Conservation (phyloP, 2,888 invertebrate species). For the Hypselothyrea guttata region DNA sequence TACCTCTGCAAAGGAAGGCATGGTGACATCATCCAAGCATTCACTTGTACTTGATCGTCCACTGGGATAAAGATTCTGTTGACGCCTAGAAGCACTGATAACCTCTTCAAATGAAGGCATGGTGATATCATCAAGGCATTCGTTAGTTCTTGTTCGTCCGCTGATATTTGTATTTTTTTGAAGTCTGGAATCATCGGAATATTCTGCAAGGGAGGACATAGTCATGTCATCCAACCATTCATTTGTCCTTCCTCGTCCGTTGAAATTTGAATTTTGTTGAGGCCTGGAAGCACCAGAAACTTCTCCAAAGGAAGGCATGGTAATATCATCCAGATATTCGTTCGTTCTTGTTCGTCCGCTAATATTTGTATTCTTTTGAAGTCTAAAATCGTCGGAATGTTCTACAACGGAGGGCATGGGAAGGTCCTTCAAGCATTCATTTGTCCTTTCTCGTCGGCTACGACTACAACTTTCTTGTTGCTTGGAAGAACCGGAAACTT, state of each 20-base stretch:
- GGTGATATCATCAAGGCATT: constrained; percentile 14
- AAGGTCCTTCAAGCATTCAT: no score
- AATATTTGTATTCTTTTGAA: background rate
- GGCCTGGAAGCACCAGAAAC: background rate
- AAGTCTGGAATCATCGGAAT: no score
- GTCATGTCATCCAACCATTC: background rate
- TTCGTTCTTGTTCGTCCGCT: no score
- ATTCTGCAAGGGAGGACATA: background rate
- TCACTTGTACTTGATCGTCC: no score
- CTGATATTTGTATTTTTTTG: no score
- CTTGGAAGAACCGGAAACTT: constrained; percentile 7
- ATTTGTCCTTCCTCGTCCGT: no score
- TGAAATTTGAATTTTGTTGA: background rate
- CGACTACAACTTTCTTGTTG: no score
- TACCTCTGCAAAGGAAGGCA: no score
- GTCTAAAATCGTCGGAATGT: background rate
- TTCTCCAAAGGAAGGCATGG: constrained; percentile 2
- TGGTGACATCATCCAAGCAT: no score
- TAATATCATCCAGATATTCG: background rate
- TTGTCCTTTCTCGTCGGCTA: no score
- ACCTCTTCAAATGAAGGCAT: constrained; percentile 18
- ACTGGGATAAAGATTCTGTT: no score
- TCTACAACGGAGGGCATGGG: constrained; percentile 2
- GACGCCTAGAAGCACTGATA: background rate
- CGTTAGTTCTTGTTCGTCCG: no score